Base-by-base conservation (phyloP, 1,140 invertebrate species). In the Heliconius hewitsoni region DNA sequence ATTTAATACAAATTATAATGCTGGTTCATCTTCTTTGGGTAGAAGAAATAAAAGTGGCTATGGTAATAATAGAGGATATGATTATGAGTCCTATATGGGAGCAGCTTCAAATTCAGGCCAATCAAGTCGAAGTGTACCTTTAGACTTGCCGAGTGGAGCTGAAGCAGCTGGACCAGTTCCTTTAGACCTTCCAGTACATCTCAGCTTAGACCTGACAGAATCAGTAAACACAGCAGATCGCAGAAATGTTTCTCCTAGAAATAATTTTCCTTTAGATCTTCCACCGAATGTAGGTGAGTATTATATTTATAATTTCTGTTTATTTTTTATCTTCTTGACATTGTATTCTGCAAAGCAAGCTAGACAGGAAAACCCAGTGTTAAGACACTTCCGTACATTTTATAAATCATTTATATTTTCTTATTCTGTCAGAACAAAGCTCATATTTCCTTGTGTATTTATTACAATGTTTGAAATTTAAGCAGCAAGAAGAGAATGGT, bases 1-100 rank as follows among this genome's bases (percentile, higher is more conserved):
- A n/a, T 92, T 95, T 86, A 95, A 93, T 79, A 90, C 92, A 80
- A 94, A 87, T 87, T 94, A 86, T 80, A 93, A 92, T 88, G 87
- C 88, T 42, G 90, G 91, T 39, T 90, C 91, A 5, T 90, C 90
- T 55, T 89, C 89, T 8, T 77, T 88, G 72, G 89, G 91, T 34
- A 87, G 93, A 55, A 81, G 88, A 66, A 91, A 92, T 82, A 89
- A 87, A 52, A 89, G 85, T 80, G 85, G 80, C 70, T 92, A 88
- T 83, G 82, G 84, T 74, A 84, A 84, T 74, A 91, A 88, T 84
- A 87, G 89, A 75, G 83, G 86, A 74, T 93, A 94, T 89, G 87
- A 94, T 76, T 93, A 91, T 90, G 89, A 91, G 34, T 78, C 85
- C 3, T 93, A 92, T 78, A 86, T 90, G 82, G 87, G 89, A 50